Evolutionary conservation across 2,888 invertebrate species (phyloP).

Genomic region (Petrolisthes cinctipes): DNA sequence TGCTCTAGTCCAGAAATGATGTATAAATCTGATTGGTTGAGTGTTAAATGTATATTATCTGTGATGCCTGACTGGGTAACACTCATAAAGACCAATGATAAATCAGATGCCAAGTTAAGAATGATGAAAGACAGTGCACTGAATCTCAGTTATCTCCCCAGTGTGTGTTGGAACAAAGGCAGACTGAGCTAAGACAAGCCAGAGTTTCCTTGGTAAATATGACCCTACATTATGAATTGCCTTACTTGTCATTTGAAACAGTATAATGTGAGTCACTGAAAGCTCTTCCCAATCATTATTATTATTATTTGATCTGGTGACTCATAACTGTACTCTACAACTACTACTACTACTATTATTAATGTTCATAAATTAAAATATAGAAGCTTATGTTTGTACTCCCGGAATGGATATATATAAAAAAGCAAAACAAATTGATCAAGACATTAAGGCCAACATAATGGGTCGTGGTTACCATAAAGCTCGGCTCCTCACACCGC

Average conservation of each 20-base stretch:
- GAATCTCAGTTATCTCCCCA: constrained; percentile 51
- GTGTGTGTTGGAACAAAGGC: constrained; percentile 58
- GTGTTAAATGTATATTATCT: constrained; percentile 15
- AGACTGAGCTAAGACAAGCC: constrained; percentile 52
- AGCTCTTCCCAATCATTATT: constrained; percentile 6
- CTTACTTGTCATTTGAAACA: constrained; percentile 37
- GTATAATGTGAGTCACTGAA: constrained; percentile 23
- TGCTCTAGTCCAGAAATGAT: constrained; percentile 34
- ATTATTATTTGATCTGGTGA: constrained; percentile 1
- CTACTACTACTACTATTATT: neutral
- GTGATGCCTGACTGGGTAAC: constrained; percentile 31
- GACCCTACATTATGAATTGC: constrained; percentile 37
- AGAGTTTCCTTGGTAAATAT: constrained; percentile 44
- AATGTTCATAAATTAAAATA: neutral
- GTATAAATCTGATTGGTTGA: constrained; percentile 25
- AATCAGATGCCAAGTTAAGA: constrained; percentile 16
- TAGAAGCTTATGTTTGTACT: constrained; percentile 7
- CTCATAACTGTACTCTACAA: neutral
- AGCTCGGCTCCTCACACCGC: constrained; percentile 54
- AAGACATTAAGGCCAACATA: constrained; percentile 23
- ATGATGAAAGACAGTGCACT: constrained; percentile 43
- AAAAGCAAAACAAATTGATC: neutral
- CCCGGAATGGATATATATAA: constrained; percentile 12
- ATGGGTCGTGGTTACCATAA: constrained; percentile 38
- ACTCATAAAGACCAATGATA: neutral